Conservation (phyloP, 1,140 invertebrate genomes). For the Carposina sasakii region DNA sequence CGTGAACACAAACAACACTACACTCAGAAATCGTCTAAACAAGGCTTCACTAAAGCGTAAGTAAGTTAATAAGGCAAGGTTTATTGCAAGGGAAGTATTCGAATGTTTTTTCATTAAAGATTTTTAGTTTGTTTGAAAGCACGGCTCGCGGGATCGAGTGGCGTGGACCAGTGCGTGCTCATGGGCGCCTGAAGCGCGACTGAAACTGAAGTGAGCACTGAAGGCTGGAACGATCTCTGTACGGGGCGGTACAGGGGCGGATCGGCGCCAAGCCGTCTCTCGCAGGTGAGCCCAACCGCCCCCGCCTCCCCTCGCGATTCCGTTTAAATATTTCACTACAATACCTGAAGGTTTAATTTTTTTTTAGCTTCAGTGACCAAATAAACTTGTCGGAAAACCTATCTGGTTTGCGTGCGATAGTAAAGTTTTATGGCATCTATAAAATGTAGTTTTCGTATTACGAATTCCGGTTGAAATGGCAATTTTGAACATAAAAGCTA, state of each 20-base stretch:
- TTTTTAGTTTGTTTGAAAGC: constrained; percentile 29
- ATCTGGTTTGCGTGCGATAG: too few relatives aligned
- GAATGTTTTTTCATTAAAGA: constrained; percentile 45
- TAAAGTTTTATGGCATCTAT: too few relatives aligned
- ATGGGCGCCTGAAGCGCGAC: constrained; percentile 45
- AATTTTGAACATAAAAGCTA: too few relatives aligned
- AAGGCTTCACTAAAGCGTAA: constrained; percentile 16
- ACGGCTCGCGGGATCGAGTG: constrained; percentile 13
- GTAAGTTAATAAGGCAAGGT: constrained; percentile 22
- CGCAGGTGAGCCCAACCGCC: constrained; percentile 36
- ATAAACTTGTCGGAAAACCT: too few relatives aligned
- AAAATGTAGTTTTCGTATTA: too few relatives aligned
- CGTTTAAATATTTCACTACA: too few relatives aligned
- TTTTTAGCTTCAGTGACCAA: too few relatives aligned
- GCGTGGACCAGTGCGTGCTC: constrained; percentile 3
- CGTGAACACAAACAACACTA: constrained; percentile 17
- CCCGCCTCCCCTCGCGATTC: too few relatives aligned
- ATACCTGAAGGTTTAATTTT: too few relatives aligned
- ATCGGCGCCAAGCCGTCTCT: constrained; percentile 44
- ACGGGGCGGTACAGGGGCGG: background rate
- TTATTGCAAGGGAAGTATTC: constrained; percentile 24
- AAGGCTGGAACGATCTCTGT: background rate
- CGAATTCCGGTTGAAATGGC: too few relatives aligned
- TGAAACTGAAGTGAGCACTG: too few relatives aligned
- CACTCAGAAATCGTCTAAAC: too few relatives aligned